A percentile compares a stretch with the other conserved stretches of the same genome.
These are phyloP conservation scores for Stichodactyla mertensii DNA, from an alignment of 64 coral and sea anemone genomes.

Conservation along the genomic window DNA sequence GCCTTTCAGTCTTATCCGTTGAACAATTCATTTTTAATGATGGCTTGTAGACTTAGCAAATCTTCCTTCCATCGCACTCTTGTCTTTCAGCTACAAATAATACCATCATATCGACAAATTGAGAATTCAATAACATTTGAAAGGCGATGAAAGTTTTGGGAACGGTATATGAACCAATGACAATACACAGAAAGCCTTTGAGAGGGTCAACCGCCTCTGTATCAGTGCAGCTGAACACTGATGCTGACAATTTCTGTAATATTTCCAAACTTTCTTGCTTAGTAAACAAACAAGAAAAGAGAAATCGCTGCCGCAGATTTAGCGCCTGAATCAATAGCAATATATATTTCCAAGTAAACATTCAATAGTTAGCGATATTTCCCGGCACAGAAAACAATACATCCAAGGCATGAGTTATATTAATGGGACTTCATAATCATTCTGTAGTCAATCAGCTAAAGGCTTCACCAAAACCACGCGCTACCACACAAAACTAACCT, in stretches of 20 bases:
- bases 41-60: background rate
- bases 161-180: background rate
- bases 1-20: background rate
- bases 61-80: background rate
- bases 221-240: slow-evolving; percentile 2
- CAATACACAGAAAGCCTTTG: background rate
- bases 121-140: background rate
- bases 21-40: slow-evolving; percentile 25
- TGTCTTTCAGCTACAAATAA: background rate
- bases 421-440: background rate
- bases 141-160: background rate
- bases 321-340: slow-evolving; percentile 32
- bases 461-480: background rate
- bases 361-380: slow-evolving; percentile 14
- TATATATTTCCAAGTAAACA: slow-evolving; percentile 36
- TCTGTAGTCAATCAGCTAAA: background rate
- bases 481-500: too few species aligned
- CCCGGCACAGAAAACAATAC: slow-evolving; percentile 12
- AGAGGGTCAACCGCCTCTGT: background rate
- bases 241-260: slow-evolving; percentile 26
- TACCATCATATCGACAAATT: background rate
- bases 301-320: background rate
- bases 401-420: background rate
- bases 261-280: slow-evolving; percentile 17
- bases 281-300: slow-evolving; percentile 15